Conservation (phyloP, 2,888 invertebrate genomes). For the Ferdinandea cuprea region DNA sequence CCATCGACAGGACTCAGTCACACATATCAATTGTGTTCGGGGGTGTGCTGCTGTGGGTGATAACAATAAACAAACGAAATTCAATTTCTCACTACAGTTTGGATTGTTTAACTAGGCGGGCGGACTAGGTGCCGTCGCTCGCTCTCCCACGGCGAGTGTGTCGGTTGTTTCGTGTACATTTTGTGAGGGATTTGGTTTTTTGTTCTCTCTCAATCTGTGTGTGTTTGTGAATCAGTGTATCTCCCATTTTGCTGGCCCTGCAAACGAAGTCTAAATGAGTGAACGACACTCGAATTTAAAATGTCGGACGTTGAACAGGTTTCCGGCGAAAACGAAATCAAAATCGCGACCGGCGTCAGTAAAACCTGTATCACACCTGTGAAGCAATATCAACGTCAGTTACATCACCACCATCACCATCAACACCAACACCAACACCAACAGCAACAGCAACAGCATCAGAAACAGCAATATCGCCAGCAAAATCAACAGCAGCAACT, state of each 20-base stretch:
- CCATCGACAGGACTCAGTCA: conserved; percentile 6
- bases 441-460: conserved; percentile 52
- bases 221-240: conserved; percentile 28
- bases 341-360: conserved; percentile 75
- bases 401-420: conserved; percentile 45
- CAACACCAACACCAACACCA: conserved; percentile 46
- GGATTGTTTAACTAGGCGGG: not conserved
- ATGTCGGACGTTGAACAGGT: conserved; percentile 83
- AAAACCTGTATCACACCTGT: conserved; percentile 71
- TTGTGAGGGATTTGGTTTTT: conserved; percentile 32
- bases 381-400: conserved; percentile 70
- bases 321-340: conserved; percentile 78
- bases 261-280: conserved; percentile 76
- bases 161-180: conserved; percentile 37
- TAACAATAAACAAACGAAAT: conserved; percentile 55
- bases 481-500: conserved; percentile 52
- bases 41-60: conserved; percentile 36
- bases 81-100: conserved; percentile 38
- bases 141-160: not conserved
- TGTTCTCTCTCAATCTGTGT: conserved; percentile 13
- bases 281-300: conserved; percentile 78
- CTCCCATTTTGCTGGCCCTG: conserved; percentile 61
- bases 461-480: conserved; percentile 36
- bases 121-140: not conserved
- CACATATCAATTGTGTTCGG: conserved; percentile 5